A percentile compares a stretch with the other conserved stretches of the same genome.
These are phyloP conservation scores for Gephyroberyx darwinii DNA, from an alignment of 2,797 vertebrate species.

Conservation along the genomic window DNA sequence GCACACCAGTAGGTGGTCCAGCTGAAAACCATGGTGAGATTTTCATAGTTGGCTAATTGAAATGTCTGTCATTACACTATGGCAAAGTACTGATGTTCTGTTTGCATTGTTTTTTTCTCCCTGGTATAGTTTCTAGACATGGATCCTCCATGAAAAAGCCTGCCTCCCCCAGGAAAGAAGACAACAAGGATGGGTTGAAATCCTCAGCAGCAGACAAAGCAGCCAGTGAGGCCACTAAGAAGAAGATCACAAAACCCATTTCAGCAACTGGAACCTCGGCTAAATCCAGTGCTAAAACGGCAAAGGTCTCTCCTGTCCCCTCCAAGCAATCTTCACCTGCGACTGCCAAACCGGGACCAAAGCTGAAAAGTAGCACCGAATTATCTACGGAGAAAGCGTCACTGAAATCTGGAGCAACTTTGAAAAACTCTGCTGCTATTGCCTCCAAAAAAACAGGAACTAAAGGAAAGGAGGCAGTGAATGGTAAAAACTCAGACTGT, in stretches of 20 bases:
- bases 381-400: conserved; percentile 76
- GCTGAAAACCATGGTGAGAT: conserved; percentile 85
- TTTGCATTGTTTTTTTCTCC: conserved; percentile 42
- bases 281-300: conserved; percentile 82
- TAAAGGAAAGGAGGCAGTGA: conserved; percentile 67
- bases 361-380: conserved; percentile 80
- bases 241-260: conserved; percentile 80
- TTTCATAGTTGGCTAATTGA: background rate
- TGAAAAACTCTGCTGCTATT: conserved; percentile 75
- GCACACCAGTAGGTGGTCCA: conserved; percentile 63
- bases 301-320: conserved; percentile 67
- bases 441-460: conserved; percentile 75
- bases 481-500: conserved; percentile 53
- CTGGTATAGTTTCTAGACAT: conserved; percentile 81
- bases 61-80: background rate
- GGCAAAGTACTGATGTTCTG: conserved; percentile 4
- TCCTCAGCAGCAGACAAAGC: conserved; percentile 67
- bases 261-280: conserved; percentile 63
- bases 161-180: conserved; percentile 88
- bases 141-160: conserved; percentile 82
- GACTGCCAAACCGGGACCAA: conserved; percentile 81
- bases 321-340: conserved; percentile 73
- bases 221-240: conserved; percentile 77
- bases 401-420: conserved; percentile 75
- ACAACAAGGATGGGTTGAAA: conserved; percentile 77